Base-by-base conservation (phyloP, 2,797 vertebrate genomes). In the Protosalanx chinensis region DNA sequence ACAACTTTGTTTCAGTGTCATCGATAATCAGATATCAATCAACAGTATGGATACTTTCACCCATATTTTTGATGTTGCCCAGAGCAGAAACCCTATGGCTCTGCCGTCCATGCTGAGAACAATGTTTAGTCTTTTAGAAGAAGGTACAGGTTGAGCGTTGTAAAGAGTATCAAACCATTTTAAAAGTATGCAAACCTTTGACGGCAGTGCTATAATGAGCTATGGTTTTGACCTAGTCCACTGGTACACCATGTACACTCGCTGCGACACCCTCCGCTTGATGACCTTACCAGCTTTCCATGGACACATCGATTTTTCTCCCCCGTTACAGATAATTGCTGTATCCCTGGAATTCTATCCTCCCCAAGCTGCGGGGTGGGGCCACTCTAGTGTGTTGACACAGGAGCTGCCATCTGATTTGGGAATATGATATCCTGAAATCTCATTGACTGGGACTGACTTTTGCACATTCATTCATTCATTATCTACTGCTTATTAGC, bases 311-410 rank as follows among this genome's bases (percentile, higher is more conserved):
- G 95, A 95, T 95, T 95, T 93, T 93, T 92, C 88, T 95, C 92
- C 92, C 84, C 73, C 88, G 82, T 96, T 96, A 93, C 93, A 92
- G 77, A 91, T 96, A 95, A 95, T 94, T 95, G 95, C 93, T 94
- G 91, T 93, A 79, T 82, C 85, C 86, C 90, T 88, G 88, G 88
- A 96, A 96, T 91, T 88, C 87, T 91, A 95, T 94, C 92, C 93
- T 95, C 92, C 92, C 93, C 75, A 84, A 84, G 88, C 83, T 82
- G 86, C 88, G 77, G 81, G 88, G 82, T 78, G 86, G 88, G 84
- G 90, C 84, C 74, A 84, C 78, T 86, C 85, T 85, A 78, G 76
- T 67, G 87, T 88, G 93, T 86, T 85, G 90, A 90, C 92, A 88
- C 84, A 80, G 79, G 67, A 88, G 79, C 83, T 86, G 80, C 84